Evolutionary conservation across 2,113 vertebrate genomes (phyloP).

Genomic region (Otis tarda): DNA sequence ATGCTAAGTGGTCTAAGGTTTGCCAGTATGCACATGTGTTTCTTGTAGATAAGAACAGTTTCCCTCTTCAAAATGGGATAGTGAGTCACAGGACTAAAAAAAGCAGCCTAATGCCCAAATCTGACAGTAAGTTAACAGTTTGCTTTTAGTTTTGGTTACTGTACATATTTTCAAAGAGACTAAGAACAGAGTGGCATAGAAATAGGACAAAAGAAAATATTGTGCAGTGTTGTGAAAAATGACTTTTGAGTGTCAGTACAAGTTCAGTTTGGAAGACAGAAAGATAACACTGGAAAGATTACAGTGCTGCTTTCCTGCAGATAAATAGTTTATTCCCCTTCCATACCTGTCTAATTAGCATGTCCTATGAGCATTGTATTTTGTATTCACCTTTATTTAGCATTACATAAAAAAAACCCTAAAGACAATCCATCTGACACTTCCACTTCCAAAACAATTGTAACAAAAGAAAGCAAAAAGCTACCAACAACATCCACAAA

Average conservation of each 20-base stretch:
- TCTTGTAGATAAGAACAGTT: constrained; percentile 43
- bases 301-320: not conserved
- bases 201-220: not conserved
- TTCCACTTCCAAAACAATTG: not conserved
- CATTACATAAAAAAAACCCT: not conserved
- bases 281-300: not conserved
- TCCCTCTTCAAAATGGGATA: not conserved
- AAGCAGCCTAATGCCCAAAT: not conserved
- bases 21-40: constrained; percentile 4
- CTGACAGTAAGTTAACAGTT: not conserved
- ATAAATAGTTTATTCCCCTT: constrained; percentile 5
- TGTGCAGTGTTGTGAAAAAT: not conserved
- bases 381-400: not conserved
- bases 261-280: not conserved
- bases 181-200: not conserved
- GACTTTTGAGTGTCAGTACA: not conserved
- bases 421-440: not conserved
- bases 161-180: not conserved
- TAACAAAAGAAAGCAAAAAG: not conserved
- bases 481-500: not conserved
- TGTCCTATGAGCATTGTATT: not conserved
- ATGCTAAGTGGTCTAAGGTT: not conserved
- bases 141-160: not conserved
- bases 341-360: not conserved
- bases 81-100: not conserved